phyloP scores from a whole-genome alignment of 2,797 vertebrate genomes.

The Pangasius krempfi region DNA sequence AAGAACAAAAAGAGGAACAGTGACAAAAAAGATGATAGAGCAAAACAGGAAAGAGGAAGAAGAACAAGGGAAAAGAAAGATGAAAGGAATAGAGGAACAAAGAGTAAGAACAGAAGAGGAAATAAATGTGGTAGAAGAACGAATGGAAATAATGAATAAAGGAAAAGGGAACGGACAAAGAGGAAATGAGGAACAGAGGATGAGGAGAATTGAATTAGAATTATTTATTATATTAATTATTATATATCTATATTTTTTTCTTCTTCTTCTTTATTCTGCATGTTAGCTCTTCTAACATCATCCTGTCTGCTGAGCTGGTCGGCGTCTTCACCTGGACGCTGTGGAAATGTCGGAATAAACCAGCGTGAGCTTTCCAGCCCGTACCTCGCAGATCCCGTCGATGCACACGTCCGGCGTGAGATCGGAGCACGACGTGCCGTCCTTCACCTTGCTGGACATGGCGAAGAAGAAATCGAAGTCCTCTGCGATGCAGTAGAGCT shows the following conservation, averaged over 20 bases:
- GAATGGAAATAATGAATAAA: background rate
- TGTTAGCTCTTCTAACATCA: background rate
- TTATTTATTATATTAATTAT: too few relatives aligned
- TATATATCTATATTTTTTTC: background rate
- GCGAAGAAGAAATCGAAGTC: conserved; percentile 99
- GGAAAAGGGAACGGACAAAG: background rate
- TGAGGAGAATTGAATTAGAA: background rate
- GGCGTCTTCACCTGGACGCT: background rate
- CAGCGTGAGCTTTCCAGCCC: background rate
- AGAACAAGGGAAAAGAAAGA: background rate
- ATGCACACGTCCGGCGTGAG: conserved; percentile 87
- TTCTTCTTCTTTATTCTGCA: background rate
- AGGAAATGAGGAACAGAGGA: background rate
- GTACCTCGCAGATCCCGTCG: conserved; percentile 93
- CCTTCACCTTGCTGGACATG: conserved; percentile 95
- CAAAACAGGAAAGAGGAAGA: background rate
- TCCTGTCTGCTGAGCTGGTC: too few relatives aligned
- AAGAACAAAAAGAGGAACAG: background rate
- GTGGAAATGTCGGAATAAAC: background rate
- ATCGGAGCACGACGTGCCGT: conserved; percentile 89
- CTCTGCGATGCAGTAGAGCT: conserved; percentile 96
- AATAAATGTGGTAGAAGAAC: background rate
- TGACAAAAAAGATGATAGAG: background rate
- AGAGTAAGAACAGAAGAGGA: background rate
- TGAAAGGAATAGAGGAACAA: background rate